A percentile compares a stretch with the other conserved stretches of the same genome.
Evolutionary conservation across 2,888 invertebrate species (phyloP).

Genomic region (Vanessa cardui): DNA sequence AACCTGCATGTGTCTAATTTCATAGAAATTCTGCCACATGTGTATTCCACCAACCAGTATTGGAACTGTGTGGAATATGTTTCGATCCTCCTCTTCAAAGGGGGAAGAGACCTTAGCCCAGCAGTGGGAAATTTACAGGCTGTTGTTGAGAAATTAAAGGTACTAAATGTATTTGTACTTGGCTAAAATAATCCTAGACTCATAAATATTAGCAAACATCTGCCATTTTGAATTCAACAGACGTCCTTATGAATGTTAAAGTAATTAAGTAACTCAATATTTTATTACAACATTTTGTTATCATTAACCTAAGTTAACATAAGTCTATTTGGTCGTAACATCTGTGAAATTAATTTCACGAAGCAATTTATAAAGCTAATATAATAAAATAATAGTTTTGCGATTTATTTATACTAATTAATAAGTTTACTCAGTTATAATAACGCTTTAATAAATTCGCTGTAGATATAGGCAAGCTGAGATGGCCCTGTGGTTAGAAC

Average conservation of each 20-base stretch:
- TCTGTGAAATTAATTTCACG: not conserved
- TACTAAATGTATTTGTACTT: no score
- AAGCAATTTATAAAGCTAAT: not conserved
- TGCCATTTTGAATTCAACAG: not conserved
- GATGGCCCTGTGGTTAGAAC: no score
- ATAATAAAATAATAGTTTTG: not conserved
- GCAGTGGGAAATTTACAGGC: no score
- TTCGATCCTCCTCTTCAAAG: no score
- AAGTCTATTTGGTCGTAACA: not conserved
- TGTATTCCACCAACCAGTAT: no score
- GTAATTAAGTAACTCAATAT: not conserved
- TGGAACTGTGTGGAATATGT: no score
- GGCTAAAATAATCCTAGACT: not conserved
- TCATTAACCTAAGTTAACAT: slow-evolving; percentile 11
- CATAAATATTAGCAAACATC: not conserved
- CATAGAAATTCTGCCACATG: no score
- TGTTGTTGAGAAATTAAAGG: no score
- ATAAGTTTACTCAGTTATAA: not conserved
- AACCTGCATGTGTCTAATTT: no score
- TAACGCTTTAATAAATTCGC: no score
- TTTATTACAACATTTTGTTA: slow-evolving; percentile 1
- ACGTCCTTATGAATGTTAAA: not conserved
- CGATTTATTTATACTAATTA: slow-evolving; percentile 1
- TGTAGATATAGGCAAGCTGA: not conserved
- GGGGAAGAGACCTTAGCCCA: no score